Percentiles rank a stretch among this genome's conserved stretches.
These are phyloP conservation scores for Mus minutoides DNA, from an alignment of 2,797 vertebrate genomes.

Conservation along the genomic window DNA sequence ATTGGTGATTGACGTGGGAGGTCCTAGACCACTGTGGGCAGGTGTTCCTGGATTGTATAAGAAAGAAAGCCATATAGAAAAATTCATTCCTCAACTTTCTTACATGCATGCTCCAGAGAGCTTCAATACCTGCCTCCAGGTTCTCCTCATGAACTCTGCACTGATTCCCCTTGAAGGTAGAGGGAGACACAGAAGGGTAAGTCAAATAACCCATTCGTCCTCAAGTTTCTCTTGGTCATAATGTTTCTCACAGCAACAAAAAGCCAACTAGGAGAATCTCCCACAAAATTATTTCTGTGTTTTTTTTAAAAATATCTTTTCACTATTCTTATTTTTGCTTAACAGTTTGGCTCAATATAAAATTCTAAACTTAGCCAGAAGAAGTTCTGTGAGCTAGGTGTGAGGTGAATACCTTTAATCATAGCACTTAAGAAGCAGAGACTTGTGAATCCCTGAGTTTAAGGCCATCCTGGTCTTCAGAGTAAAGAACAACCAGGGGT, in stretches of 20 bases:
- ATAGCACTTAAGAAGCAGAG: not conserved
- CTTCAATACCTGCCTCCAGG: not conserved
- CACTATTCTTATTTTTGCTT: not conserved
- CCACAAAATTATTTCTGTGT: slow-evolving; percentile 18
- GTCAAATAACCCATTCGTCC: not conserved
- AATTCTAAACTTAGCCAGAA: not conserved
- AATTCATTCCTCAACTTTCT: not conserved
- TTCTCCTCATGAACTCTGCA: not conserved
- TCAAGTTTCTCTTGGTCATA: not conserved
- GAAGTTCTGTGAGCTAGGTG: not conserved
- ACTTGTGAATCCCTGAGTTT: not conserved
- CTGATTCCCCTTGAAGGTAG: not conserved
- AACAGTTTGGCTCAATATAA: slow-evolving; percentile 2
- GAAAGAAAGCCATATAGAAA: not conserved
- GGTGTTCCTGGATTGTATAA: not conserved
- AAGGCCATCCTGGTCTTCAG: not conserved
- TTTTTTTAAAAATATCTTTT: not conserved
- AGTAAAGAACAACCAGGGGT: not conserved
- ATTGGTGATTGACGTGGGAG: not conserved
- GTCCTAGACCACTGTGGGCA: not conserved
- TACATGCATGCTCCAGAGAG: too few species aligned
- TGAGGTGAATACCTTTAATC: not conserved
- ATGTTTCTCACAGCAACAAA: not conserved
- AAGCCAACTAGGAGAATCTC: not conserved
- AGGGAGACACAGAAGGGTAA: not conserved